These are phyloP conservation scores for Drosophila greeni DNA, from an alignment of 2,888 invertebrate genomes.

Conservation along the genomic window DNA sequence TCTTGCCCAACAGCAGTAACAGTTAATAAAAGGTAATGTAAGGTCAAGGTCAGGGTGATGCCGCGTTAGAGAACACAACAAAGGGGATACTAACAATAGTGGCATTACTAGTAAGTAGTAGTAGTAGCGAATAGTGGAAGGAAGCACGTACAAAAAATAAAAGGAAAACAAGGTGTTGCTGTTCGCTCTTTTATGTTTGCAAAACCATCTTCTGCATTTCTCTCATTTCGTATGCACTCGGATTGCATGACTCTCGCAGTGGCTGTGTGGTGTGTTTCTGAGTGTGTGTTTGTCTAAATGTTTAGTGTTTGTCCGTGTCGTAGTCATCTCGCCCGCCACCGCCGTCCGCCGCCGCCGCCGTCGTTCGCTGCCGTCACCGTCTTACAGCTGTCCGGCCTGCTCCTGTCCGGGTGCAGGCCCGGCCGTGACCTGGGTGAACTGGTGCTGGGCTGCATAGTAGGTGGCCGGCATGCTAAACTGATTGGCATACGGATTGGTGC, in stretches of 20 bases:
- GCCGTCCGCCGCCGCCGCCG: not conserved
- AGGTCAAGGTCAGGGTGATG: not conserved
- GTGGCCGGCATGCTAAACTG: slow-evolving; percentile 75
- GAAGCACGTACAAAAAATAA: slow-evolving; percentile 1
- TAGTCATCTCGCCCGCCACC: not conserved
- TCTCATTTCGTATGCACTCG: not conserved
- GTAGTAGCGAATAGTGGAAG: not conserved
- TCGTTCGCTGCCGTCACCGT: not conserved
- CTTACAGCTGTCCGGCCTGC: slow-evolving; percentile 62
- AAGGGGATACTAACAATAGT: slow-evolving; percentile 1
- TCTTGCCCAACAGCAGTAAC: slow-evolving; percentile 24
- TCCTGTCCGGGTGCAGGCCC: slow-evolving; percentile 63
- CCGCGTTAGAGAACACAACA: slow-evolving; percentile 10
- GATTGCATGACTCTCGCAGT: not conserved
- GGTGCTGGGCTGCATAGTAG: slow-evolving; percentile 74
- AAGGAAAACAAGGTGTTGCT: slow-evolving; percentile 6
- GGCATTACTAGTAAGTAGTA: not conserved
- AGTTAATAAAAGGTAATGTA: slow-evolving; percentile 1
- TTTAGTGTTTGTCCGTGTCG: slow-evolving; percentile 4
- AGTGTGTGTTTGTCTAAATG: not conserved
- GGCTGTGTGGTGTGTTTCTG: not conserved
- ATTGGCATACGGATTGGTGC: slow-evolving; percentile 77
- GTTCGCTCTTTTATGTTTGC: slow-evolving; percentile 15
- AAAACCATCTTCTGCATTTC: slow-evolving; percentile 11
- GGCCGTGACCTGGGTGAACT: slow-evolving; percentile 61